Base-by-base conservation (phyloP, 2,113 vertebrate species). In the Tachysurus fulvidraco region DNA sequence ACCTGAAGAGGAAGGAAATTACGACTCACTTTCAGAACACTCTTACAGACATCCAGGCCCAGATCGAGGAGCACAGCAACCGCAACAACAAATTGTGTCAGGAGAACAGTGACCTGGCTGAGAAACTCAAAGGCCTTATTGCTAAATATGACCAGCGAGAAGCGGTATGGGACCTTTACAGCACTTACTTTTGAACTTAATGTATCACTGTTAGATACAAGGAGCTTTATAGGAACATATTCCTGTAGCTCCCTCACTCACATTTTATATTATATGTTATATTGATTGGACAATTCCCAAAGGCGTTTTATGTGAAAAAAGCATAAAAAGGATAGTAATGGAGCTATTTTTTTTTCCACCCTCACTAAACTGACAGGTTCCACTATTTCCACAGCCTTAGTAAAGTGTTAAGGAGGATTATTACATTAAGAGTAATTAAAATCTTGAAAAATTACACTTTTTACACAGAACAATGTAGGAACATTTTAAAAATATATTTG, bases 1-100 rank as follows among this genome's bases (percentile, higher is more conserved):
- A 99, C 86, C 96, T 99, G 90, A 99, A 99, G 93, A 96, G 98
- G 88, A 99, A 99, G 88, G 98, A 99, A 94, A 99, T 99, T 94
- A 99, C 98, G 14, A 97, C 95, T 82, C 97, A 99, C 90, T 99
- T 99, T 94, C 98, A 99, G 94, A 95, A 95, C 52, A 99, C 97
- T 0, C 95, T 99, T 89, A 95, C 95, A 0, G 98, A 99, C 64
- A 99, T 99, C 88, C 98, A 99, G 94, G 94, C 94, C 88, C 98
- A 99, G 93, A 99, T 99, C 1, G 98, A 99, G 91, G 97, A 99
- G 89, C 98, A 99, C 94, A 99, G 97, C 81, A 96, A 94, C 91
- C 94, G 97, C 69, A 99, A 99, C 92, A 96, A 96, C 96, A 97
- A 96, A 91, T 95, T 99, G 80, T 98, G 97, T 88, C 96, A 98